A percentile compares a stretch with the other conserved stretches of the same genome.
These are phyloP conservation scores for Acridotheres tristis DNA, from an alignment of 2,797 vertebrate genomes.

Conservation along the genomic window DNA sequence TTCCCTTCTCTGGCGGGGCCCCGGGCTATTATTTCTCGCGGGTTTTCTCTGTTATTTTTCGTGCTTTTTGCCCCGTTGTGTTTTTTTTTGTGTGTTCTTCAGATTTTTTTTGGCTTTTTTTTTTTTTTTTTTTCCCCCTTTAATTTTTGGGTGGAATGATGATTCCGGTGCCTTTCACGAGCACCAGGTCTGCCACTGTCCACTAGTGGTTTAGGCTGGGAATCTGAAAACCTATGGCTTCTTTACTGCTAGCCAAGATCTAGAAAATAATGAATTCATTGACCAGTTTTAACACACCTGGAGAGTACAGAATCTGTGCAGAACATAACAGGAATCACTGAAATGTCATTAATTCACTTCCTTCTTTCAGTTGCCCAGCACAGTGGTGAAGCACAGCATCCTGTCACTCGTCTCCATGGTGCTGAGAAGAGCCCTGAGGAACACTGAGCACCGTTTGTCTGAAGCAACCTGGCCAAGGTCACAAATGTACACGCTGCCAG, in stretches of 20 bases:
- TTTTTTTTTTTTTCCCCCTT: no score
- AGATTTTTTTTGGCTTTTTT: no score
- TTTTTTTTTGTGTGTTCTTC: no score
- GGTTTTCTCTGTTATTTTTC: no score
- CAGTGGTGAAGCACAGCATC: slow-evolving; percentile 82
- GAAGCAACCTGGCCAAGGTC: slow-evolving; percentile 78
- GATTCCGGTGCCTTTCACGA: neutral
- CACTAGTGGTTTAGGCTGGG: neutral
- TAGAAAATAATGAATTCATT: neutral
- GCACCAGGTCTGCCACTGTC: neutral
- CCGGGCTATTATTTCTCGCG: no score
- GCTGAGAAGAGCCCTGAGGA: slow-evolving; percentile 84
- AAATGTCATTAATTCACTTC: neutral
- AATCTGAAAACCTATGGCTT: neutral
- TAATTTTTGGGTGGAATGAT: no score
- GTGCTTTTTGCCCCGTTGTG: no score
- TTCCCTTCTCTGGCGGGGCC: no score
- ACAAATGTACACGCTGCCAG: slow-evolving; percentile 73
- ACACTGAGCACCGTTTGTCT: slow-evolving; percentile 82
- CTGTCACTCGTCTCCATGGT: slow-evolving; percentile 83
- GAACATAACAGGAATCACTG: neutral
- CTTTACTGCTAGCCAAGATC: neutral
- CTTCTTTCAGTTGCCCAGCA: slow-evolving; percentile 80
- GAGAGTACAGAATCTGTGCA: neutral
- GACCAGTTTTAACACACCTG: neutral